phyloP scores from a whole-genome alignment of 2,113 vertebrate genomes.

The Dicerorhinus sumatrensis region DNA sequence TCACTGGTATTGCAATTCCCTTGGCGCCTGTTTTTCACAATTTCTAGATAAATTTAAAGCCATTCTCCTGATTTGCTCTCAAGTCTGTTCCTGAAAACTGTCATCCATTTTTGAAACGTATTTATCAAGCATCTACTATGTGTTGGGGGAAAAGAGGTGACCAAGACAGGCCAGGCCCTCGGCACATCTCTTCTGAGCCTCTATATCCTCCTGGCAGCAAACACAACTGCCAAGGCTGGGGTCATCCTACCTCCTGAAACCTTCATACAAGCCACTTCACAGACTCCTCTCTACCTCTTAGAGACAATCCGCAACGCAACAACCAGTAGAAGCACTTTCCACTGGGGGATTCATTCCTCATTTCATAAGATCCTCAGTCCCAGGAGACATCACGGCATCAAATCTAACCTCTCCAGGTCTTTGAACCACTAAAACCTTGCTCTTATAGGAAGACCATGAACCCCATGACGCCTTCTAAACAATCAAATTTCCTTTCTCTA shows the following conservation, averaged over 20 bases:
- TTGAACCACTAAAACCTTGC: background rate
- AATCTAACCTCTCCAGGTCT: background rate
- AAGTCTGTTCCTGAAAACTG: conserved; percentile 6
- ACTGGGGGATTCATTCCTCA: background rate
- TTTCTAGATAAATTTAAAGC: conserved; percentile 45
- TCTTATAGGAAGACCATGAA: background rate
- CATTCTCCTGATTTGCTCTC: conserved; percentile 2
- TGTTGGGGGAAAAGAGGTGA: background rate
- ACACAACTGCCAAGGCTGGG: background rate
- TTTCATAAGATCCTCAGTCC: background rate
- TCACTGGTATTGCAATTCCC: background rate
- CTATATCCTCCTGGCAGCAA: background rate
- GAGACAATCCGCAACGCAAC: background rate
- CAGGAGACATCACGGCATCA: background rate
- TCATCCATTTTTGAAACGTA: background rate
- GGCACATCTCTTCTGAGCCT: background rate
- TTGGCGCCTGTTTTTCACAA: background rate
- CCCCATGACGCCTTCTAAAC: background rate
- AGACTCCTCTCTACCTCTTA: background rate
- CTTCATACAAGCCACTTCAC: background rate
- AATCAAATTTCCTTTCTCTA: background rate
- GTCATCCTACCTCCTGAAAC: background rate
- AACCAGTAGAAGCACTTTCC: background rate
- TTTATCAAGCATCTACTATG: background rate
- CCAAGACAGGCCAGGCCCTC: background rate